These are phyloP conservation scores for Chionis minor DNA, from an alignment of 2,113 vertebrate species.

Conservation along the genomic window DNA sequence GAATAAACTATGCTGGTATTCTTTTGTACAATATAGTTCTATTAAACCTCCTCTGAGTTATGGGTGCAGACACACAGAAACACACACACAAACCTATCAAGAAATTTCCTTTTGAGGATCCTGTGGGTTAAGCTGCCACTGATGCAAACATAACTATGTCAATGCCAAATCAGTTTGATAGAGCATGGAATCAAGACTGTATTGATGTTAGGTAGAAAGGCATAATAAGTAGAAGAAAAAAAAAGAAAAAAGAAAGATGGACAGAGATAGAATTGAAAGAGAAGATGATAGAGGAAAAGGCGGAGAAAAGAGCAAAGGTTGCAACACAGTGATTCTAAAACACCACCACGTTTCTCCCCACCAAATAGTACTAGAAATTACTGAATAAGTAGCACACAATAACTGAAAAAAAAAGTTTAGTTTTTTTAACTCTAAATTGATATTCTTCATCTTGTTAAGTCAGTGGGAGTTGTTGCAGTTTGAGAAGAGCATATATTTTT, in stretches of 20 bases:
- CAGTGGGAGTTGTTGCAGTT: not conserved
- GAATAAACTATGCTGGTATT: not conserved
- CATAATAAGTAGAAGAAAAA: not conserved
- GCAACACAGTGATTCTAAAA: not conserved
- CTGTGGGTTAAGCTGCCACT: not conserved
- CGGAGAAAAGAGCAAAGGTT: not conserved
- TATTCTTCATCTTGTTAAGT: not conserved
- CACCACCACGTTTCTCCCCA: not conserved
- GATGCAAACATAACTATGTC: not conserved
- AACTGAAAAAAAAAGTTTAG: not conserved
- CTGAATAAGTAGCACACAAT: not conserved
- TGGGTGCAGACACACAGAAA: not conserved
- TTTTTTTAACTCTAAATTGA: not conserved
- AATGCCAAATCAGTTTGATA: not conserved
- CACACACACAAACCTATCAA: not conserved
- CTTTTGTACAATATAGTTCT: not conserved
- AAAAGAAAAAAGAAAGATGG: not conserved
- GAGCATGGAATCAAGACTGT: not conserved
- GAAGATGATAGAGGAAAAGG: not conserved
- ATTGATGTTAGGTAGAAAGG: not conserved
- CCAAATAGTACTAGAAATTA: not conserved
- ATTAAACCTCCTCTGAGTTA: not conserved
- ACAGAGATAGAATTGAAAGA: not conserved
- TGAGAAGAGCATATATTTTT: not conserved
- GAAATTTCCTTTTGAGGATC: not conserved